Conservation (phyloP, 2,888 invertebrate genomes). For the Cecidostiba fungosa region DNA sequence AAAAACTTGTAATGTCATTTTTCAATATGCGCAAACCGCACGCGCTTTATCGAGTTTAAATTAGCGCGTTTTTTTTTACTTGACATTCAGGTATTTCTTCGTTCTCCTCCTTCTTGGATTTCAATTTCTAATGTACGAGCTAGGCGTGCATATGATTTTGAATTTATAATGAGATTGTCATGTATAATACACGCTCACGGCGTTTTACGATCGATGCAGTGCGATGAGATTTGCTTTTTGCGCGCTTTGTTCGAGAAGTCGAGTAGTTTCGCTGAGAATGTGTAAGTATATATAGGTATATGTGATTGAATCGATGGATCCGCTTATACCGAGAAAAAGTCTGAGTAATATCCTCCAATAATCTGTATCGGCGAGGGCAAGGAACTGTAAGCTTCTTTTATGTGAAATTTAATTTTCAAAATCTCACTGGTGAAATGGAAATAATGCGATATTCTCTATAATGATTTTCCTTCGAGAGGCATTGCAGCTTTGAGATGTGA, state of each 20-base stretch:
- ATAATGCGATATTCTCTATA: too few species aligned
- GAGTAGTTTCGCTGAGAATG: too few species aligned
- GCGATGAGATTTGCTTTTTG: background rate
- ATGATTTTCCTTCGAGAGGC: background rate
- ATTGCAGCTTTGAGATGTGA: background rate
- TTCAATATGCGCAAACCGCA: constrained; percentile 6
- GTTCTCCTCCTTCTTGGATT: constrained; percentile 3
- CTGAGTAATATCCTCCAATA: too few species aligned
- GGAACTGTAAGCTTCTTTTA: too few species aligned
- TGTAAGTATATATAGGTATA: too few species aligned
- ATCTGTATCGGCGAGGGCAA: too few species aligned
- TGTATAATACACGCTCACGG: background rate
- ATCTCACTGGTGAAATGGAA: too few species aligned
- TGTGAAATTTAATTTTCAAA: background rate
- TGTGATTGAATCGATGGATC: too few species aligned
- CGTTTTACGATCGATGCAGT: background rate
- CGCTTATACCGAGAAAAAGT: too few species aligned
- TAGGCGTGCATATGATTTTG: background rate
- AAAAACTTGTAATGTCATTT: constrained; percentile 43
- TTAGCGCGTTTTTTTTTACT: constrained; percentile 23
- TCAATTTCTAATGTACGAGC: constrained; percentile 32
- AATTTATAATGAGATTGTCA: constrained; percentile 31
- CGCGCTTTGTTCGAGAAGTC: background rate
- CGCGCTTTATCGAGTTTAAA: background rate
- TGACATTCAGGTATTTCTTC: constrained; percentile 28